Percentiles rank a stretch among this genome's conserved stretches.
These are phyloP conservation scores for Thomomys bottae DNA, from an alignment of 2,113 vertebrate genomes.

Conservation along the genomic window DNA sequence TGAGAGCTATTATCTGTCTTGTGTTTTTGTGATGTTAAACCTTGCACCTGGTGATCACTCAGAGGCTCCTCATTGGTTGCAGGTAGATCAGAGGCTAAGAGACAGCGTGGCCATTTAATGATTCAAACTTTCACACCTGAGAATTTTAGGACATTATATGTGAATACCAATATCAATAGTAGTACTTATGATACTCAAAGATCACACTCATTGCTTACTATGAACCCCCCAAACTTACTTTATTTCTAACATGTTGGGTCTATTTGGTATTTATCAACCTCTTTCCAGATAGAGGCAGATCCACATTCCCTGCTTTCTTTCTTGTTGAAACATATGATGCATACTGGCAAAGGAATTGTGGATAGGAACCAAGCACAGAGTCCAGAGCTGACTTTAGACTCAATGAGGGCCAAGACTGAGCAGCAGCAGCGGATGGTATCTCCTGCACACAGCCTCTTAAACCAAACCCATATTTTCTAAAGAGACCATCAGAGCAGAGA, in stretches of 20 bases:
- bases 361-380: not conserved
- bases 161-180: not conserved
- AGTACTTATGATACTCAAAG: not conserved
- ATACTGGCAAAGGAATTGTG: not conserved
- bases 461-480: constrained; percentile 64
- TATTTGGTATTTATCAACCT: not conserved
- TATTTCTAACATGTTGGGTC: not conserved
- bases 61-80: not conserved
- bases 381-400: constrained; percentile 1
- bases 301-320: not conserved
- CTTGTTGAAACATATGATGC: not conserved
- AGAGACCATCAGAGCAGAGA: not conserved
- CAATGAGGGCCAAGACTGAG: constrained; percentile 58
- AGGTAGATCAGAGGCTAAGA: not conserved
- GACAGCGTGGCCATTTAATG: not conserved
- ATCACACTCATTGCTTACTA: not conserved
- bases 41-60: not conserved
- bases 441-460: constrained; percentile 14
- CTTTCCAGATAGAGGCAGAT: not conserved
- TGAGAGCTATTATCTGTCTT: not conserved
- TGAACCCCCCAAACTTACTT: not conserved
- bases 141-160: not conserved
- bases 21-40: not conserved
- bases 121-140: not conserved
- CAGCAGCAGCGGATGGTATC: constrained; percentile 53